Conservation (phyloP, 2,113 vertebrate genomes). For the Phalacrocorax aristotelis region DNA sequence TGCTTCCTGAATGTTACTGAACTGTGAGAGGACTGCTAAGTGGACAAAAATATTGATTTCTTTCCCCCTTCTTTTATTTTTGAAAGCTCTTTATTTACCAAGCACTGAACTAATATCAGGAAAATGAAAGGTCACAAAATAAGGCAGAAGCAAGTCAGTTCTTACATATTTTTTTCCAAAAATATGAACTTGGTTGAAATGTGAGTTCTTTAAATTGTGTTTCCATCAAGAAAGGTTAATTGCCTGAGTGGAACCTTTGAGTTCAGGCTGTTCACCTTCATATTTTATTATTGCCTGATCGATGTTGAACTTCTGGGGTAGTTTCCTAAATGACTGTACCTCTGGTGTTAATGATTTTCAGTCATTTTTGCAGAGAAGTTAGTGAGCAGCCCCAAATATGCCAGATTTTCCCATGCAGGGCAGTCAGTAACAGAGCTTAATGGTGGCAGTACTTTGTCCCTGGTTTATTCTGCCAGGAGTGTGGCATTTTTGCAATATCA, state of each 20-base stretch:
- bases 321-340: background rate
- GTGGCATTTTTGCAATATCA: background rate
- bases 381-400: background rate
- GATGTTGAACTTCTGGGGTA: background rate
- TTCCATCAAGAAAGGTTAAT: conserved; percentile 16
- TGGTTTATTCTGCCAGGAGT: background rate
- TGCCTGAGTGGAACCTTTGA: background rate
- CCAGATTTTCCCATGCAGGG: background rate
- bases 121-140: conserved; percentile 53
- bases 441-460: background rate
- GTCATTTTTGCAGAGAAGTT: background rate
- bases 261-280: background rate
- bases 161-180: background rate
- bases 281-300: background rate
- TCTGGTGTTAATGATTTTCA: background rate
- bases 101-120: conserved; percentile 59
- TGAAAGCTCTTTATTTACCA: conserved; percentile 71
- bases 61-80: conserved; percentile 50
- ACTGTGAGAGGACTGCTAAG: conserved; percentile 69
- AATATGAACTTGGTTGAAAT: conserved; percentile 2
- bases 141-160: background rate
- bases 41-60: conserved; percentile 78
- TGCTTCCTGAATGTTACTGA: conserved; percentile 65
- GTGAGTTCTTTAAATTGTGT: background rate
- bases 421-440: background rate